Evolutionary conservation across 1,140 invertebrate species (phyloP).

Genomic region (Hirudo medicinalis): DNA sequence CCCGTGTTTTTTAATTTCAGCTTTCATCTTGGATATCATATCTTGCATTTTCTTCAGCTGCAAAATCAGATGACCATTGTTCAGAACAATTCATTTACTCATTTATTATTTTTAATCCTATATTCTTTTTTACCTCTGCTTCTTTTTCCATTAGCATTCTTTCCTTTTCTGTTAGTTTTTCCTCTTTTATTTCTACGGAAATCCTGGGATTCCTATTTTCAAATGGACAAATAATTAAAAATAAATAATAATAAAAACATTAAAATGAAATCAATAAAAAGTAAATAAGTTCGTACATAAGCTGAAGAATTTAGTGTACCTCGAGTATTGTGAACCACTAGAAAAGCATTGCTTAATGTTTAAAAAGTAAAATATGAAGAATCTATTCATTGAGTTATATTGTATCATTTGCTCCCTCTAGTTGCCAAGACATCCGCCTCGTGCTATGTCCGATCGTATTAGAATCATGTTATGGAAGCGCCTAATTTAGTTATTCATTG

Average conservation of each 20-base stretch:
- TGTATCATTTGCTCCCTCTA: too few relatives aligned
- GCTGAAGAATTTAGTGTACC: too few relatives aligned
- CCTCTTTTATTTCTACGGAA: constrained; percentile 16
- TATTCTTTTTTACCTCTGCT: constrained; percentile 62
- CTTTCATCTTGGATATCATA: constrained; percentile 90
- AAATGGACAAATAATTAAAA: not conserved
- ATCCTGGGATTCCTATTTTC: not conserved
- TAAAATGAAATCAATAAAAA: not conserved
- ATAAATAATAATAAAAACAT: too few relatives aligned
- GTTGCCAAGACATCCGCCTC: too few relatives aligned
- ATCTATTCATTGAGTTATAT: too few relatives aligned
- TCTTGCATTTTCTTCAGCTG: constrained; percentile 56
- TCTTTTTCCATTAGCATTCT: constrained; percentile 75
- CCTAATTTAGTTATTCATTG: too few relatives aligned
- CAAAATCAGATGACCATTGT: not conserved
- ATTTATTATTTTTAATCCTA: not conserved
- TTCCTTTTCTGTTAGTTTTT: constrained; percentile 58
- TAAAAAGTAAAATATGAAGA: too few relatives aligned
- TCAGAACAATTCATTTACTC: not conserved
- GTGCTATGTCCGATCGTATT: too few relatives aligned
- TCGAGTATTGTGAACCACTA: too few relatives aligned
- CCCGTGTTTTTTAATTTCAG: constrained; percentile 52
- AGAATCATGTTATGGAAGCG: too few relatives aligned
- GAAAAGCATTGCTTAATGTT: too few relatives aligned
- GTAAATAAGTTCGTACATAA: too few relatives aligned